phyloP scores from a whole-genome alignment of 2,797 vertebrate genomes.

The Borostomias antarcticus region DNA sequence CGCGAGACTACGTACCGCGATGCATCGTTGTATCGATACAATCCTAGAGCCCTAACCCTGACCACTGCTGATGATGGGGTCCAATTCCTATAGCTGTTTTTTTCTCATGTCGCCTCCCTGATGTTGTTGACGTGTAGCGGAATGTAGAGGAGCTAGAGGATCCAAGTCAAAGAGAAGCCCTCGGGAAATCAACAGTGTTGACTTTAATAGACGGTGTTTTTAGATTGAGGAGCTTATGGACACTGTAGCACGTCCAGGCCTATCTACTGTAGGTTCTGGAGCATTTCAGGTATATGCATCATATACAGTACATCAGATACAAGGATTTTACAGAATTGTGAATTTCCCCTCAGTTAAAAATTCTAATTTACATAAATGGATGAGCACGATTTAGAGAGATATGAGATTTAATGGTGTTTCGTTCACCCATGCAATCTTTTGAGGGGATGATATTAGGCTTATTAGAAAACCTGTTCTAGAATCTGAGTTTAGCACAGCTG shows the following conservation, averaged over 20 bases:
- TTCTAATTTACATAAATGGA: constrained; percentile 31
- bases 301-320: neutral
- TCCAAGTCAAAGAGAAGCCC: constrained; percentile 38
- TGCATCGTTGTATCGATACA: too few relatives aligned
- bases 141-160: constrained; percentile 34
- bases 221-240: neutral
- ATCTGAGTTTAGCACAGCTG: constrained; percentile 41
- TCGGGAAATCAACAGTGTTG: constrained; percentile 42
- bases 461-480: constrained; percentile 58
- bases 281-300: too few relatives aligned
- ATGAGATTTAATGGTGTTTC: constrained; percentile 16
- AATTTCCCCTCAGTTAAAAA: constrained; percentile 23
- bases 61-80: constrained; percentile 51
- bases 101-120: constrained; percentile 49
- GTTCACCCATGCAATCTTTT: constrained; percentile 22
- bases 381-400: constrained; percentile 37
- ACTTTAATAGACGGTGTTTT: constrained; percentile 49
- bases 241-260: neutral
- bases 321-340: constrained; percentile 33
- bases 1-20: too few relatives aligned
- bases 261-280: too few relatives aligned
- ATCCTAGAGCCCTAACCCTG: too few relatives aligned
- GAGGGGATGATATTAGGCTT: constrained; percentile 34
- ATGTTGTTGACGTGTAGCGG: constrained; percentile 59
- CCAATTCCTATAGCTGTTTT: constrained; percentile 53